phyloP scores from a whole-genome alignment of 2,888 invertebrate genomes.

The Bembecia ichneumoniformis region DNA sequence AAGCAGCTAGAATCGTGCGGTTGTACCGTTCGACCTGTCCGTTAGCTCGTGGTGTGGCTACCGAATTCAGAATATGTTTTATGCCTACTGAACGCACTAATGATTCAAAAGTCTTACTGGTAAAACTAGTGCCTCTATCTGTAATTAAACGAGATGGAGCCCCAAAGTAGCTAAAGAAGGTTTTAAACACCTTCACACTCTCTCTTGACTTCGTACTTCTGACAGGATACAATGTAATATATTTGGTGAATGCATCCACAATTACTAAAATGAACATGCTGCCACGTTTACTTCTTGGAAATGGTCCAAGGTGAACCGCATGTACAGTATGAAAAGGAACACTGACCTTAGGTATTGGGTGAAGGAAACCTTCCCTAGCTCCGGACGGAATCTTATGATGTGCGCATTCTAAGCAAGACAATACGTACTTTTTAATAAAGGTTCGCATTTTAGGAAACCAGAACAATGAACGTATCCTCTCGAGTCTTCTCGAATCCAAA shows the following conservation, averaged over 20 bases:
- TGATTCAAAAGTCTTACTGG: slow-evolving; percentile 3
- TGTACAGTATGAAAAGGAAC: slow-evolving; percentile 10
- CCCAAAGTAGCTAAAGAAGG: slow-evolving; percentile 9
- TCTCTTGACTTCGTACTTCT: slow-evolving; percentile 4
- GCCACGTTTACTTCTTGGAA: slow-evolving; percentile 13
- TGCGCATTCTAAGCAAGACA: slow-evolving; percentile 3
- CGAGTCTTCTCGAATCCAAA: slow-evolving; percentile 16
- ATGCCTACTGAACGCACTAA: slow-evolving; percentile 1
- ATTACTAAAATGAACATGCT: slow-evolving; percentile 13
- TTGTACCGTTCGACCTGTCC: slow-evolving; percentile 10
- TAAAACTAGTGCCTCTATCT: slow-evolving; percentile 11
- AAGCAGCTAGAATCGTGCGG: slow-evolving; percentile 4
- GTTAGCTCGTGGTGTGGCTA: slow-evolving; percentile 9
- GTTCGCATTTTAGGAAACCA: slow-evolving; percentile 15
- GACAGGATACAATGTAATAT: slow-evolving; percentile 10
- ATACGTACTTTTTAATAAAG: slow-evolving; percentile 11
- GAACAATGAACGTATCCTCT: slow-evolving; percentile 7
- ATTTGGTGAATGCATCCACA: slow-evolving; percentile 15
- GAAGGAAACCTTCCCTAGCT: slow-evolving; percentile 1
- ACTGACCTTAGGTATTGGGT: slow-evolving; percentile 2
- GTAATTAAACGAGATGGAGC: slow-evolving; percentile 12
- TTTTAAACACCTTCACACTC: background rate
- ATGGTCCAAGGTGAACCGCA: slow-evolving; percentile 33
- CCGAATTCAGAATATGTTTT: slow-evolving; percentile 8
- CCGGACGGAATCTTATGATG: slow-evolving; percentile 4